Percentiles rank a stretch among this genome's conserved stretches.
Evolutionary conservation across 35 echinoderm and acorn worm genomes (phyloP).

Genomic region (Strongylocentrotus purpuratus): DNA sequence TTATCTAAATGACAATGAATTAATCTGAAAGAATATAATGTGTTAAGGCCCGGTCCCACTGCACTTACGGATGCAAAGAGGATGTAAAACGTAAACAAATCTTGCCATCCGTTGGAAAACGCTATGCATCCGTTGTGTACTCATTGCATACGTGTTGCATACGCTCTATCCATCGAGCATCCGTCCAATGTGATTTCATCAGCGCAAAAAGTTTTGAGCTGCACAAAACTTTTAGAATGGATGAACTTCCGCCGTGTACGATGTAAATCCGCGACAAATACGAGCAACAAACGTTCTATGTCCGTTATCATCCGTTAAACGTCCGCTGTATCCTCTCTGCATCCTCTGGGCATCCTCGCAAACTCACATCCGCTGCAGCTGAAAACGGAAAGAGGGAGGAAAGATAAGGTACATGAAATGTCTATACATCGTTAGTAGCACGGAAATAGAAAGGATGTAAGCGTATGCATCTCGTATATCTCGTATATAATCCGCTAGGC

Average conservation of each 20-base stretch:
- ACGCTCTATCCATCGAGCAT: slow-evolving; percentile 42
- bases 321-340: slow-evolving; percentile 29
- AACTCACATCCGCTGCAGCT: no score
- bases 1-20: no score
- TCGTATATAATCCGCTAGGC: no score
- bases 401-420: slow-evolving; percentile 36
- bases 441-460: slow-evolving; percentile 36
- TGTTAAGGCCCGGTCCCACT: no score
- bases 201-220: slow-evolving; percentile 35
- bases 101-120: slow-evolving; percentile 20
- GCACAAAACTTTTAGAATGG: slow-evolving; percentile 31
- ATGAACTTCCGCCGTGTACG: no score
- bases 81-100: no score
- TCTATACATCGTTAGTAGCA: slow-evolving; percentile 21
- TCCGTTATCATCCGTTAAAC: slow-evolving; percentile 35
- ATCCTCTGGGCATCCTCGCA: slow-evolving; percentile 29
- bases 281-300: slow-evolving; percentile 21
- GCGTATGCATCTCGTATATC: slow-evolving; percentile 41
- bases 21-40: no score
- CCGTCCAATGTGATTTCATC: slow-evolving; percentile 33
- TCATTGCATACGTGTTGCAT: slow-evolving; percentile 28
- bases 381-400: slow-evolving; percentile 42
- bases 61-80: no score
- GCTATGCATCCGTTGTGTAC: slow-evolving; percentile 31
- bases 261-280: slow-evolving; percentile 17